These are phyloP conservation scores for Sinocyclocheilus maitianheensis DNA, from an alignment of 2,113 vertebrate genomes.

Conservation along the genomic window DNA sequence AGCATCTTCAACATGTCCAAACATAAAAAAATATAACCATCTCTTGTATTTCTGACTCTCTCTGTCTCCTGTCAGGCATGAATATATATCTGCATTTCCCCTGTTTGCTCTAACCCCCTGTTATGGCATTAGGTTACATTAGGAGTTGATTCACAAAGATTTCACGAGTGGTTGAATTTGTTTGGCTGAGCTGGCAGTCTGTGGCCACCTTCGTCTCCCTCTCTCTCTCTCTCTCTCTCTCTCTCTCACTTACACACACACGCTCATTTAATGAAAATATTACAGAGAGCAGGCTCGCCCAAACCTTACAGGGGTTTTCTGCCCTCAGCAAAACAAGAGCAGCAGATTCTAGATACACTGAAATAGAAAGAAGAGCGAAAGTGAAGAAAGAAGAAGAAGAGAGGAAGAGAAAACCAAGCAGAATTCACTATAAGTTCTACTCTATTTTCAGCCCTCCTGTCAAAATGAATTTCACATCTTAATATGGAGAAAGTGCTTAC, in stretches of 20 bases:
- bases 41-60: neutral
- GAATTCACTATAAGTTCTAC: constrained; percentile 66
- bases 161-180: constrained; percentile 38
- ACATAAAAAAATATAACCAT: constrained; percentile 8
- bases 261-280: constrained; percentile 51
- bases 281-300: constrained; percentile 48
- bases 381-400: constrained; percentile 26
- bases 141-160: constrained; percentile 55
- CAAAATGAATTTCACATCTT: constrained; percentile 84
- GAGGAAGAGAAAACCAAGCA: constrained; percentile 48
- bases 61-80: neutral
- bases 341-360: constrained; percentile 49
- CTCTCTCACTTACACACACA: neutral
- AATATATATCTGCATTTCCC: neutral
- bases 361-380: constrained; percentile 25
- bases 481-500: constrained; percentile 90
- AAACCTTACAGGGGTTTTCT: constrained; percentile 20
- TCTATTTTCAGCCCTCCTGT: constrained; percentile 76
- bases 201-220: neutral
- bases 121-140: constrained; percentile 53
- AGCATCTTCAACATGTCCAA: neutral
- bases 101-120: constrained; percentile 26
- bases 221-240: constrained; percentile 41
- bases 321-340: constrained; percentile 60
- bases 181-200: constrained; percentile 23